phyloP scores from a whole-genome alignment of 2,888 invertebrate genomes.

The Drosophila diplacantha region DNA sequence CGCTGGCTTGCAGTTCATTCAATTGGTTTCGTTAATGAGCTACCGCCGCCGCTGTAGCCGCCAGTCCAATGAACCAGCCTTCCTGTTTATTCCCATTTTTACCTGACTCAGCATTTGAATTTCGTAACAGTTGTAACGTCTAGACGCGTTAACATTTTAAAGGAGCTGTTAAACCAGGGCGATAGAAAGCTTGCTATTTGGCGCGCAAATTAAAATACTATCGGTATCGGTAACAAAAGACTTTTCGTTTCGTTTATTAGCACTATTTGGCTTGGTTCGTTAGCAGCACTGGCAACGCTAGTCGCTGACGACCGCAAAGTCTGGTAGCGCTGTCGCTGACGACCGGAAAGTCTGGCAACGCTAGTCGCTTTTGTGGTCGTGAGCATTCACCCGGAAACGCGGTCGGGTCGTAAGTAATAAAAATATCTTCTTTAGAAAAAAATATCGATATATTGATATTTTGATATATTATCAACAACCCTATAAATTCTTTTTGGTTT shows the following conservation, averaged over 20 bases:
- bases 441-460: too few relatives aligned
- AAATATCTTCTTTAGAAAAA: too few relatives aligned
- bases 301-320: too few relatives aligned
- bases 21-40: constrained; percentile 48
- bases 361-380: too few relatives aligned
- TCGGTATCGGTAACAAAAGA: not conserved
- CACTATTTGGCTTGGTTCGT: not conserved
- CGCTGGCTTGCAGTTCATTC: constrained; percentile 34
- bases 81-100: constrained; percentile 21
- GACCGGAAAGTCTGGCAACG: too few relatives aligned
- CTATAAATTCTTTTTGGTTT: too few relatives aligned
- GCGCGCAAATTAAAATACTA: constrained; percentile 1
- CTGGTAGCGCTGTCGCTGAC: too few relatives aligned
- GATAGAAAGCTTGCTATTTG: not conserved
- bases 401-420: too few relatives aligned
- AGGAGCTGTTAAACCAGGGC: constrained; percentile 8
- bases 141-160: too few relatives aligned
- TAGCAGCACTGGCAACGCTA: not conserved
- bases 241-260: not conserved
- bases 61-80: constrained; percentile 29
- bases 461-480: too few relatives aligned
- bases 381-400: too few relatives aligned
- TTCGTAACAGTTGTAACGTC: constrained; percentile 28
- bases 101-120: constrained; percentile 26
- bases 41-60: not conserved